phyloP scores from a whole-genome alignment of 2,797 vertebrate genomes.

The Phoeniculus purpureus region DNA sequence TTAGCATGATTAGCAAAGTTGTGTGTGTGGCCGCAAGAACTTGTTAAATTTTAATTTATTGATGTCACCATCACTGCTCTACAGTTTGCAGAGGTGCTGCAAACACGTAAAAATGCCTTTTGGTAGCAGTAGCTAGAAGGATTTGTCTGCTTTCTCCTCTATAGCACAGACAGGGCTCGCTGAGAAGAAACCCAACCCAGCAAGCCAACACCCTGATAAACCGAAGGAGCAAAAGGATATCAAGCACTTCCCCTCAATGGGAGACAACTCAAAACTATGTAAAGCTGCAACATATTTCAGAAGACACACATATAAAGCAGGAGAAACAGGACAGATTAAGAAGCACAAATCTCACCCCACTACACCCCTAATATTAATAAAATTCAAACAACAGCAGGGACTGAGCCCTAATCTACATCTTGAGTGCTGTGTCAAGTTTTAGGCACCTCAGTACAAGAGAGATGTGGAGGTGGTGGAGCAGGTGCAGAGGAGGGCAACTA shows the following conservation, averaged over 20 bases:
- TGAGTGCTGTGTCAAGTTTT: no score
- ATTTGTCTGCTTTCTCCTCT: not conserved
- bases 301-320: not conserved
- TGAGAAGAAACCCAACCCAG: not conserved
- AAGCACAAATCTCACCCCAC: not conserved
- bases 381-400: not conserved
- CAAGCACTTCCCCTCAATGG: fast-evolving
- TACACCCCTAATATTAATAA: not conserved
- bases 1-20: not conserved
- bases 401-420: fast-evolving
- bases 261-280: not conserved
- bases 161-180: not conserved
- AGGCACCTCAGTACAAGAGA: no score
- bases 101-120: not conserved
- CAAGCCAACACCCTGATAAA: not conserved
- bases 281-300: not conserved
- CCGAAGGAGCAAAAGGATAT: not conserved
- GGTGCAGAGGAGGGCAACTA: no score
- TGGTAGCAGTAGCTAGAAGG: not conserved
- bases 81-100: not conserved
- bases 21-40: not conserved
- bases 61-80: not conserved
- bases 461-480: no score
- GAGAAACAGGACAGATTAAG: not conserved
- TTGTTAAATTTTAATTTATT: not conserved